Conservation (phyloP, 2,888 invertebrate species). For the Rotaria socialis region DNA sequence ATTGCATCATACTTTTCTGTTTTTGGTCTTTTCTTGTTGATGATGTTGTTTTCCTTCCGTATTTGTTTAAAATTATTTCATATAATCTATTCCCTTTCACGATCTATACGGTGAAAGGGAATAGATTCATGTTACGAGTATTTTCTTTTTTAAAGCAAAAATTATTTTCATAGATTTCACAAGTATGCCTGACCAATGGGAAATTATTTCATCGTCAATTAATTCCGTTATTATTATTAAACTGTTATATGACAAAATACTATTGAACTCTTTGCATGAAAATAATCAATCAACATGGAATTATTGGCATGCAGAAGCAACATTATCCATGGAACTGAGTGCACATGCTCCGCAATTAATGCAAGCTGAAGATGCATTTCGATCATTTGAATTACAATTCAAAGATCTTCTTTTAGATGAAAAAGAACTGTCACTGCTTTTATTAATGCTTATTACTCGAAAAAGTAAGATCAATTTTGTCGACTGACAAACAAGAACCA, state of each 20-base stretch:
- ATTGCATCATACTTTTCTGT: neutral
- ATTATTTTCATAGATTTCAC: neutral
- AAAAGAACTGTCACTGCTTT: conserved; percentile 18
- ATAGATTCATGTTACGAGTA: neutral
- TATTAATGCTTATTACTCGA: conserved; percentile 15
- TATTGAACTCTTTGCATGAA: neutral
- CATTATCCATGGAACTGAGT: neutral
- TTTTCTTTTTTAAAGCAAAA: neutral
- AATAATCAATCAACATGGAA: neutral
- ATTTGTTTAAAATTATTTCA: no score
- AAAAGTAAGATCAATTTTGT: neutral
- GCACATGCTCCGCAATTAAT: neutral
- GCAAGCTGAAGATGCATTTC: neutral
- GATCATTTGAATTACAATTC: neutral
- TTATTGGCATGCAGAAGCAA: conserved; percentile 24
- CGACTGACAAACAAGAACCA: neutral
- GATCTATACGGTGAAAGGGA: no score
- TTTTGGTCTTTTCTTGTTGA: no score
- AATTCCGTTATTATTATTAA: neutral
- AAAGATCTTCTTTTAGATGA: neutral
- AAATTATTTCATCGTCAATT: neutral
- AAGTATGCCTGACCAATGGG: neutral
- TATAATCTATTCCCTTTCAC: no score
- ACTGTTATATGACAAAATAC: neutral
- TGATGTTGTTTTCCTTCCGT: no score